These are phyloP conservation scores for Takifugu bimaculatus DNA, from an alignment of 2,113 vertebrate species.

Conservation along the genomic window DNA sequence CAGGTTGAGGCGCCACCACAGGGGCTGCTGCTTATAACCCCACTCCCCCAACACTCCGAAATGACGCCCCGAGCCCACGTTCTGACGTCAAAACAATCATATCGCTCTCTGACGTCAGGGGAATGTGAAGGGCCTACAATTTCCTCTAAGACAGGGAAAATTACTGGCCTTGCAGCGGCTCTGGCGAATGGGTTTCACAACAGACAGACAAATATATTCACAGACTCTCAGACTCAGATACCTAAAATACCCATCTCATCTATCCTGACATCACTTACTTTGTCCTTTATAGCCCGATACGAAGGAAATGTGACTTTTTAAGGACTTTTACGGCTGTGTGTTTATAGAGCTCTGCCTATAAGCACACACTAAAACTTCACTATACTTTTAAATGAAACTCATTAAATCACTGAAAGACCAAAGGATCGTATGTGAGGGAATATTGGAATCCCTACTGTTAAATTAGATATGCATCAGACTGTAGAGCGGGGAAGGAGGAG, in stretches of 20 bases:
- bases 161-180: conserved; percentile 20
- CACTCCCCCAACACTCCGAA: conserved; percentile 32
- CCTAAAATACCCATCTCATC: no score
- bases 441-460: conserved; percentile 2
- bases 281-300: no score
- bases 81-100: conserved; percentile 56
- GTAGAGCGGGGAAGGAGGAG: background rate
- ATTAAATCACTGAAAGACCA: background rate
- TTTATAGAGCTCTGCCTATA: no score
- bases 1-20: conserved; percentile 30
- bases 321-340: no score
- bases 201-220: conserved; percentile 19
- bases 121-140: conserved; percentile 33
- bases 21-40: conserved; percentile 46
- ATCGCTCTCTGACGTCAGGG: conserved; percentile 57
- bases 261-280: no score
- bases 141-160: conserved; percentile 29
- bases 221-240: background rate
- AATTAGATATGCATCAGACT: conserved; percentile 1
- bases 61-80: conserved; percentile 47
- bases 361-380: no score
- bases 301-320: no score
- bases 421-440: background rate
- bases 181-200: conserved; percentile 2
- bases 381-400: background rate